phyloP scores from a whole-genome alignment of 2,797 vertebrate genomes.

The Simalia tracyae region DNA sequence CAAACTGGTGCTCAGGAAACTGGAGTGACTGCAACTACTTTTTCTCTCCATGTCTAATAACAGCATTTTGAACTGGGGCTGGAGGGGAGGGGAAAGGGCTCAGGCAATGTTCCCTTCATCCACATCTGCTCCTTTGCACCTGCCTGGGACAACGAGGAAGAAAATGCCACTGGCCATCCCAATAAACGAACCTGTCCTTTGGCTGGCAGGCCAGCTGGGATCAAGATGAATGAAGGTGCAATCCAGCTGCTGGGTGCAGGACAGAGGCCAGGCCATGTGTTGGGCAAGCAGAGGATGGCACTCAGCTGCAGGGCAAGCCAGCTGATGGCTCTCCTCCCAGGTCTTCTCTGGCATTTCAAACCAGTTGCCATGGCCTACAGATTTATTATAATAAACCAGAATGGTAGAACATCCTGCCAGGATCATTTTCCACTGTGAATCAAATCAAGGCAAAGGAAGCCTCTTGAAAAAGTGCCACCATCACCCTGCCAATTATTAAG shows the following conservation, averaged over 20 bases:
- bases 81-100: not conserved
- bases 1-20: not conserved
- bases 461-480: slow-evolving; percentile 2
- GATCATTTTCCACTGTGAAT: slow-evolving; percentile 24
- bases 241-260: not conserved
- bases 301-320: not conserved
- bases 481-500: slow-evolving; percentile 2
- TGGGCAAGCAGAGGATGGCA: accelerated
- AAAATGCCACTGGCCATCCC: too few relatives aligned
- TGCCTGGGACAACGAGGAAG: not conserved
- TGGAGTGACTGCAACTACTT: not conserved
- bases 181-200: not conserved
- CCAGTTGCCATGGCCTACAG: not conserved
- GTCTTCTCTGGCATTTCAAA: not conserved
- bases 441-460: slow-evolving; percentile 1
- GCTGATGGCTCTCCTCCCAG: not conserved
- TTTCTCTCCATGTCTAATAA: not conserved
- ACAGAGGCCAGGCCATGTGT: not conserved
- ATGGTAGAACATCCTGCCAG: not conserved
- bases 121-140: not conserved
- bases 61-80: not conserved
- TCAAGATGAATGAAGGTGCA: not conserved
- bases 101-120: not conserved
- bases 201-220: not conserved
- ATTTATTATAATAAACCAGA: not conserved